These are phyloP conservation scores for Conomelus anceps DNA, from an alignment of 2,888 invertebrate species.

Conservation along the genomic window DNA sequence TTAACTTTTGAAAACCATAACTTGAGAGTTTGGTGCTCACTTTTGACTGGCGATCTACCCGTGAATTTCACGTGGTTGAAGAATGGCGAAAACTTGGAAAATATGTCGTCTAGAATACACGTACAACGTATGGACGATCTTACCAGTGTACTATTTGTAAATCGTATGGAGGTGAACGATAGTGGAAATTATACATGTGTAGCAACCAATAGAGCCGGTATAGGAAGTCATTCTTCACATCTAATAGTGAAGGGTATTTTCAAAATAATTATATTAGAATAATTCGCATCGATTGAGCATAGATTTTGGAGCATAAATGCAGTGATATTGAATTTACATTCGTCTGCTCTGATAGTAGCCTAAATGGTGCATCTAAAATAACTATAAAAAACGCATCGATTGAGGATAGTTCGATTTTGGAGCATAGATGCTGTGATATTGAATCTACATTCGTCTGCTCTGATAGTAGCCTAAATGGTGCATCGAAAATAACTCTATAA, in stretches of 20 bases:
- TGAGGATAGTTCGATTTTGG: no score
- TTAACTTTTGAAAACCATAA: slow-evolving; percentile 38
- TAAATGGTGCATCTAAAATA: no score
- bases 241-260: slow-evolving; percentile 20
- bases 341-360: no score
- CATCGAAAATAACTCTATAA: no score
- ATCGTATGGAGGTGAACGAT: slow-evolving; percentile 26
- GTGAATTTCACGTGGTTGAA: slow-evolving; percentile 46
- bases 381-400: no score
- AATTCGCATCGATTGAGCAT: background rate
- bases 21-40: slow-evolving; percentile 39
- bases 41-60: slow-evolving; percentile 43
- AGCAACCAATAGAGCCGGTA: slow-evolving; percentile 41
- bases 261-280: background rate
- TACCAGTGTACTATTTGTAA: background rate
- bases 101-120: background rate
- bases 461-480: no score
- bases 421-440: no score
- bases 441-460: no score
- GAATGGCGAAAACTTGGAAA: slow-evolving; percentile 36
- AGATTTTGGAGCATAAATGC: background rate
- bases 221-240: slow-evolving; percentile 31
- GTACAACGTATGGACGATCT: background rate
- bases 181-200: slow-evolving; percentile 43
- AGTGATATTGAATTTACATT: no score